These are phyloP conservation scores for Acrobasis repandana DNA, from an alignment of 2,888 invertebrate genomes.

Conservation along the genomic window DNA sequence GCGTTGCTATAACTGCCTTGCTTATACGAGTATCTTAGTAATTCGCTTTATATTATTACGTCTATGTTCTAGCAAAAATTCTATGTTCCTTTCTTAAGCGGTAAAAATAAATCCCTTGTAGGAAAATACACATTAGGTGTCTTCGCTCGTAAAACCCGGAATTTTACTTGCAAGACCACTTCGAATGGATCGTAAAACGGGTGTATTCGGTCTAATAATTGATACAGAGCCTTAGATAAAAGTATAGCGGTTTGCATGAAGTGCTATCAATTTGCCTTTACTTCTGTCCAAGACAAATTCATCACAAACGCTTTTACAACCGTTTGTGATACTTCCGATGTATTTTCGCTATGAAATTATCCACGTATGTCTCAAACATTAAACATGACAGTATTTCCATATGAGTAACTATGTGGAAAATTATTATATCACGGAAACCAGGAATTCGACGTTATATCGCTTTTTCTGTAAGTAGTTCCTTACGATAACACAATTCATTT, in stretches of 20 bases:
- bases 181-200: neutral
- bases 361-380: neutral
- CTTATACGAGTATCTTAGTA: too few species aligned
- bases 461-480: neutral
- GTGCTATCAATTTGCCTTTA: neutral
- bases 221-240: neutral
- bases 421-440: neutral
- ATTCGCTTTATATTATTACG: too few species aligned
- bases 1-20: too few species aligned
- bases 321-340: neutral
- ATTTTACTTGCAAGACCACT: constrained; percentile 4
- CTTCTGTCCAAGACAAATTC: neutral
- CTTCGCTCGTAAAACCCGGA: constrained; percentile 3
- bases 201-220: constrained; percentile 3
- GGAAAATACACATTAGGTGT: neutral
- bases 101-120: neutral
- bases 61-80: neutral
- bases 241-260: neutral
- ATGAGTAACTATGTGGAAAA: neutral
- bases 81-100: neutral
- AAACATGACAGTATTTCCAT: neutral
- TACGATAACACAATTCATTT: neutral
- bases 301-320: neutral
- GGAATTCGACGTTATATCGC: neutral
- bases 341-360: neutral